These are phyloP conservation scores for Tryphoninae sp. DNA, from an alignment of 2,888 invertebrate species.

Conservation along the genomic window DNA sequence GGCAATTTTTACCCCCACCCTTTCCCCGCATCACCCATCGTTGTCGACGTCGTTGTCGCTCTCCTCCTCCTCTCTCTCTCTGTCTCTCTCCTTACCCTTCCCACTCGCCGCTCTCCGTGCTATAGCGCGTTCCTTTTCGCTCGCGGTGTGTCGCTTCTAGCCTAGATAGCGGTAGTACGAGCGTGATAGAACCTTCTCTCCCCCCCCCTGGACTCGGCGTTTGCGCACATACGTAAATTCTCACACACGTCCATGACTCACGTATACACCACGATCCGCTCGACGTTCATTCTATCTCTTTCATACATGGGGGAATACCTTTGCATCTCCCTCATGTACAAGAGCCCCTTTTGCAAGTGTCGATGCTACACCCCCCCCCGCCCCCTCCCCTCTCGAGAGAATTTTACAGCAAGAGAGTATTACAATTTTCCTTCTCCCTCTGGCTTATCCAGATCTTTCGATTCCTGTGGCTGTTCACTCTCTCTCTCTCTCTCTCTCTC, in stretches of 20 bases:
- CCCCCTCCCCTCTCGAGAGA: not conserved
- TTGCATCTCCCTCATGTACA: not conserved
- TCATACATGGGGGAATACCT: slow-evolving; percentile 46
- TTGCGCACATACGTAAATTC: slow-evolving; percentile 2
- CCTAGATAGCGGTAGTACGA: slow-evolving; percentile 63
- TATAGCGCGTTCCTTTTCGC: slow-evolving; percentile 51
- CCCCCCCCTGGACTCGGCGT: slow-evolving; percentile 10
- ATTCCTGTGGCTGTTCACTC: slow-evolving; percentile 30
- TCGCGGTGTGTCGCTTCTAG: slow-evolving; percentile 63
- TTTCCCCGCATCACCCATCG: slow-evolving; percentile 7
- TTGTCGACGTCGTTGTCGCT: slow-evolving; percentile 21
- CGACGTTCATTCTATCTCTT: slow-evolving; percentile 62
- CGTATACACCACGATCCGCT: slow-evolving; percentile 46
- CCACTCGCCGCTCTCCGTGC: slow-evolving; percentile 18
- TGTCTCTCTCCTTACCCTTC: slow-evolving; percentile 8
- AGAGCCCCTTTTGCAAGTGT: not conserved
- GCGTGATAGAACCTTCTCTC: slow-evolving; percentile 47
- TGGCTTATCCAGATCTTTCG: slow-evolving; percentile 17
- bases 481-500: slow-evolving; percentile 65
- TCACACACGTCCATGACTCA: slow-evolving; percentile 21
- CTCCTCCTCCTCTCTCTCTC: not conserved
- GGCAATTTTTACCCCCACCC: slow-evolving; percentile 71
- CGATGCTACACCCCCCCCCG: not conserved
- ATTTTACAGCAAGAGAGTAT: not conserved
- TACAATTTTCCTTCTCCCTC: slow-evolving; percentile 10